A percentile compares a stretch with the other conserved stretches of the same genome.
Evolutionary conservation across 64 coral and sea anemone genomes (phyloP).

Genomic region (Actinia equina): DNA sequence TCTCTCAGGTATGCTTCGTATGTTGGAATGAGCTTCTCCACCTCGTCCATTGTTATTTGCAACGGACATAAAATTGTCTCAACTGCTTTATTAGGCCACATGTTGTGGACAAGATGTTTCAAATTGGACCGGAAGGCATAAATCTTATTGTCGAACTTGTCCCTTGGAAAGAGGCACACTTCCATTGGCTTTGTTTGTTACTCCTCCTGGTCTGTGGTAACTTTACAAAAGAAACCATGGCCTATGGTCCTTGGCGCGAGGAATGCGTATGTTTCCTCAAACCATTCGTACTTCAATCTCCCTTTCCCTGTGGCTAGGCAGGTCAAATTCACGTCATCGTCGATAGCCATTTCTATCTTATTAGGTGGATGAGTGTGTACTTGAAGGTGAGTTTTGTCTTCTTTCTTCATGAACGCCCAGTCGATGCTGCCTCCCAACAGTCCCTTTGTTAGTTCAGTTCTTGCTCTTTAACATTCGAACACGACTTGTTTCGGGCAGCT

Average conservation of each 20-base stretch:
- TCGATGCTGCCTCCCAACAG: neutral
- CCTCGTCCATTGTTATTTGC: too few relatives aligned
- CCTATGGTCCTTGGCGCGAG: too few relatives aligned
- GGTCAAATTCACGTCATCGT: neutral
- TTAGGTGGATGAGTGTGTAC: neutral
- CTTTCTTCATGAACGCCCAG: neutral
- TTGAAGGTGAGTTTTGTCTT: neutral
- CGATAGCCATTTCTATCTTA: neutral
- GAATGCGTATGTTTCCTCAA: neutral
- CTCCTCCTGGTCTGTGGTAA: neutral
- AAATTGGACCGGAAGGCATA: too few relatives aligned
- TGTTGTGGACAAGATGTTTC: too few relatives aligned
- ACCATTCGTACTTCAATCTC: neutral
- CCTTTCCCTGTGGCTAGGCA: neutral
- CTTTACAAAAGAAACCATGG: neutral
- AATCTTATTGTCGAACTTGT: neutral
- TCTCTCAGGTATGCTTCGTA: too few relatives aligned
- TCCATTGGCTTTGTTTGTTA: neutral
- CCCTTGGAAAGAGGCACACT: neutral
- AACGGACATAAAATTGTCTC: too few relatives aligned
- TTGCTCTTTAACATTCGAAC: neutral
- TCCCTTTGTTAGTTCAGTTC: neutral
- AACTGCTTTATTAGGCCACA: too few relatives aligned
- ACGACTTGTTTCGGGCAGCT: neutral
- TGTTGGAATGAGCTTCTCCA: too few relatives aligned